phyloP scores from a whole-genome alignment of 1,140 invertebrate species.

The Hesperophylax magnus region DNA sequence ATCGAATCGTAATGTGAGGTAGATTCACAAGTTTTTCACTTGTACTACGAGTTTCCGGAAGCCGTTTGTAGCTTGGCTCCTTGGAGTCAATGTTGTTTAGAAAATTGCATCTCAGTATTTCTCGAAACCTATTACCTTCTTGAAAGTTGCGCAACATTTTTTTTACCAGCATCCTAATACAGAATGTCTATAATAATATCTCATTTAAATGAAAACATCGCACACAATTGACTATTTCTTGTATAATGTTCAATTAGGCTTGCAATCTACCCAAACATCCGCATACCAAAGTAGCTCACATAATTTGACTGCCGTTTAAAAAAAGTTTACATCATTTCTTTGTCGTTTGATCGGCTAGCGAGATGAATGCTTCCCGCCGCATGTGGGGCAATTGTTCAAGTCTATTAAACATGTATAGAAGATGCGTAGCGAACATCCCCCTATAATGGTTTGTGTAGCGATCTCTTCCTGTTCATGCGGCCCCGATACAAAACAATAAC shows the following conservation, averaged over 20 bases:
- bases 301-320: slow-evolving; percentile 12
- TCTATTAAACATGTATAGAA: slow-evolving; percentile 25
- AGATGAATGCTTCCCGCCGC: slow-evolving; percentile 11
- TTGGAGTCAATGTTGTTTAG: too few species aligned
- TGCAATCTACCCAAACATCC: slow-evolving; percentile 1
- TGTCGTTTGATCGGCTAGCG: not conserved
- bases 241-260: not conserved
- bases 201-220: too few species aligned
- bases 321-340: not conserved
- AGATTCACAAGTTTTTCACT: too few species aligned
- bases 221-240: too few species aligned
- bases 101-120: too few species aligned
- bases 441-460: slow-evolving; percentile 17
- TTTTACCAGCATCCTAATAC: too few species aligned
- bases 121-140: too few species aligned
- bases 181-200: too few species aligned
- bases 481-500: slow-evolving; percentile 43
- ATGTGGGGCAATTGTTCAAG: slow-evolving; percentile 35
- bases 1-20: too few species aligned
- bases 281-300: not conserved
- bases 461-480: slow-evolving; percentile 17
- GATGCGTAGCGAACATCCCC: slow-evolving; percentile 27
- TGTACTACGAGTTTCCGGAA: too few species aligned
- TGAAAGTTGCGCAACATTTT: too few species aligned
- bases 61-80: too few species aligned